Base-by-base conservation (phyloP, 1,140 invertebrate genomes). In the Platyura marginata region DNA sequence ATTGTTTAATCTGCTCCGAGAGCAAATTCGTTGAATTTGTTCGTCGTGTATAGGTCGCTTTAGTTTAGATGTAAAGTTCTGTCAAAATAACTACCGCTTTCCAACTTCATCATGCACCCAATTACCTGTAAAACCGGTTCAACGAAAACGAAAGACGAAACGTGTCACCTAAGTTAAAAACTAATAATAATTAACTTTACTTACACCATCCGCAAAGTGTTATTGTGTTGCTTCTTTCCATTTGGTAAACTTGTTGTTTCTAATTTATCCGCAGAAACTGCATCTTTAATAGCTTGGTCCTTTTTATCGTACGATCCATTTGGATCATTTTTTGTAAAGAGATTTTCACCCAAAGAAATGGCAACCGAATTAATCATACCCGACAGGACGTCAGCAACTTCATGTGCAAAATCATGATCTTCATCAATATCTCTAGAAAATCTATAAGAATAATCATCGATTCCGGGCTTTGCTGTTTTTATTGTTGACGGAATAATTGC, bases 331-430 rank as follows among this genome's bases (percentile, higher is more conserved):
- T 42, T 53, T 0, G 56, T 51, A 16, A 61, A 57, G 2, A 53
- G 56, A 20, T 57, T 56, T 21, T 61, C 58, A 41, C 56, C 57
- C 46, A 55, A 55, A 25, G 56, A 57, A 5, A 61, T 57, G 23
- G 58, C 58, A n/a, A 61, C 56, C 3, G 53, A 54, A 40, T 60
- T 56, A 11, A 61, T 60, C 54, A 61, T 57, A 5, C 58, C 56
- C 15, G 45, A 51, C 3, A 61, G 47, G 43, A 60, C 45, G 22
- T 59, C 51, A 5, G 57, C 58, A 35, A 56, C 58, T 11, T 39
- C 49, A 9, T 50, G 2, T 20, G 15, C 5, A 43, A 47, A 1
- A 32, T 2, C 19, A 46, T 52, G 44, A 36, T 18, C 22, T 2
- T 2, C 13, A n/a, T 25, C 39, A 8, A 37, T 16, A 36, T 47